Conservation (phyloP, 2,888 invertebrate species). For the Apotomis capreana region DNA sequence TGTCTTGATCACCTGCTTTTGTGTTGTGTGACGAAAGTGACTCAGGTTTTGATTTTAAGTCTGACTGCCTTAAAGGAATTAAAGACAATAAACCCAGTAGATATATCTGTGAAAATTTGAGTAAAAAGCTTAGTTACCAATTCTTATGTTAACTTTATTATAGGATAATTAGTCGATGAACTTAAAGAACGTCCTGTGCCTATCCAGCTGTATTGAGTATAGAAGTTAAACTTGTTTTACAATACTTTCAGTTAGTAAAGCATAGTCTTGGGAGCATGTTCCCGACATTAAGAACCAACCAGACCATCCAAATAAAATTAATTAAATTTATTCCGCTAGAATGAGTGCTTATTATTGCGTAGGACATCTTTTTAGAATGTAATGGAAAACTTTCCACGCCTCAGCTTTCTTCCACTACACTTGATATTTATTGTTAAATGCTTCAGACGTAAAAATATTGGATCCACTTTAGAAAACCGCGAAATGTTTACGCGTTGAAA, state of each 20-base stretch:
- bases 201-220: background rate
- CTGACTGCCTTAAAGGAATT: background rate
- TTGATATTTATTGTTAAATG: conserved; percentile 18
- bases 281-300: conserved; percentile 1
- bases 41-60: background rate
- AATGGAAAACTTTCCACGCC: background rate
- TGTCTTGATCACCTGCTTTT: background rate
- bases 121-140: background rate
- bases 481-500: conserved; percentile 9
- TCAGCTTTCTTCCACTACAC: conserved; percentile 20
- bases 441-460: conserved; percentile 9
- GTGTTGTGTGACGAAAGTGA: background rate
- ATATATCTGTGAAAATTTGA: background rate
- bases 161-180: background rate
- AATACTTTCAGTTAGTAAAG: background rate
- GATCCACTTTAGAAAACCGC: conserved; percentile 2
- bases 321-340: conserved; percentile 20
- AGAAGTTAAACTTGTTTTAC: background rate
- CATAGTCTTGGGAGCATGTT: background rate
- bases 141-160: background rate
- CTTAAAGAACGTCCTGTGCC: background rate
- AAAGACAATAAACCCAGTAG: background rate
- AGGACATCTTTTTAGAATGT: conserved; percentile 11
- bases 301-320: background rate
- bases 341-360: conserved; percentile 5